phyloP scores from a whole-genome alignment of 2,888 invertebrate genomes.

The Eupithecia vulgata region DNA sequence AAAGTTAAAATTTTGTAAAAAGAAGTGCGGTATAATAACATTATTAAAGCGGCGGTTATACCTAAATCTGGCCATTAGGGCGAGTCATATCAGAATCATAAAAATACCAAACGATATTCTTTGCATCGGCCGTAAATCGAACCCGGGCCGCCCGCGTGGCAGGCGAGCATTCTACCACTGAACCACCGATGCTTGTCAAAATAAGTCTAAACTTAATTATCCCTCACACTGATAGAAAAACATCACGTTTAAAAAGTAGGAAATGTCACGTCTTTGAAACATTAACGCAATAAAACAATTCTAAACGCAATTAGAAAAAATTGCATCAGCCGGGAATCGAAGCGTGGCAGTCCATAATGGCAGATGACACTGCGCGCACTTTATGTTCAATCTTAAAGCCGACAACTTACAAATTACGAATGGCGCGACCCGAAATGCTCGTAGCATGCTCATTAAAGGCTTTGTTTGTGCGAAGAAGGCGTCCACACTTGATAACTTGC shows the following conservation, averaged over 20 bases:
- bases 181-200: constrained; percentile 55
- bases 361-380: no score
- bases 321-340: no score
- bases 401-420: no score
- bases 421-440: no score
- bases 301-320: no score
- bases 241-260: not conserved
- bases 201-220: not conserved
- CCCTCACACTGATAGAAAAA: not conserved
- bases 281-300: not conserved
- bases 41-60: not conserved
- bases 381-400: no score
- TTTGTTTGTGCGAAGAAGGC: no score
- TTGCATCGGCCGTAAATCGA: constrained; percentile 85
- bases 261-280: not conserved
- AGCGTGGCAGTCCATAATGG: no score
- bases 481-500: no score
- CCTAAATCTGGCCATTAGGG: not conserved
- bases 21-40: not conserved
- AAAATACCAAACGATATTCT: not conserved
- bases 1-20: no score
- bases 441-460: no score
- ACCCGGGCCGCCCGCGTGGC: constrained; percentile 85
- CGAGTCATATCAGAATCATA: not conserved
- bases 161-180: constrained; percentile 84